Evolutionary conservation across 2,113 vertebrate species (phyloP).

Genomic region (Pagrus major): DNA sequence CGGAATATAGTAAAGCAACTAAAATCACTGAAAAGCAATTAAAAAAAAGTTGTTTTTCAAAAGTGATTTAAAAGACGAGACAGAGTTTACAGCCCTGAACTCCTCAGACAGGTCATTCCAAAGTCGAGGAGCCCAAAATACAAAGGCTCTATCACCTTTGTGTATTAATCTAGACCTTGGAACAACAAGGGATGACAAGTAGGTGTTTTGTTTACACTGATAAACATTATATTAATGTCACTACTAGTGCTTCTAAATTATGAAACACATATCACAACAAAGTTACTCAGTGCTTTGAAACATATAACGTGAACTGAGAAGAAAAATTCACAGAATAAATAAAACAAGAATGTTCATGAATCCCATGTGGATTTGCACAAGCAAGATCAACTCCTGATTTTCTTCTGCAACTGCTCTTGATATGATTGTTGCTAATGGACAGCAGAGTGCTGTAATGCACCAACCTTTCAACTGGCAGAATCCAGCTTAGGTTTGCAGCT

Average conservation of each 20-base stretch:
- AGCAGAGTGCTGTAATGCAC: conserved; percentile 76
- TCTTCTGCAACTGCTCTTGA: conserved; percentile 42
- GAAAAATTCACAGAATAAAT: not conserved
- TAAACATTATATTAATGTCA: not conserved
- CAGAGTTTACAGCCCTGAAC: too few species aligned
- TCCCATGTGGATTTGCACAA: conserved; percentile 12
- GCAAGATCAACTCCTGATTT: conserved; percentile 39
- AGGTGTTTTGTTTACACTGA: not conserved
- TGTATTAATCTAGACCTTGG: too few species aligned
- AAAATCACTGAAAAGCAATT: too few species aligned
- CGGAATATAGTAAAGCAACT: too few species aligned
- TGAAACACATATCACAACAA: not conserved
- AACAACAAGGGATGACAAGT: too few species aligned
- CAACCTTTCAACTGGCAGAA: conserved; percentile 68
- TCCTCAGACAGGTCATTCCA: too few species aligned
- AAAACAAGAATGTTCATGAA: conserved; percentile 4
- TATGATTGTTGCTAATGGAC: conserved; percentile 73
- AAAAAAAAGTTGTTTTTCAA: too few species aligned
- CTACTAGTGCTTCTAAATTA: not conserved
- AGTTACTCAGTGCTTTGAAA: not conserved
- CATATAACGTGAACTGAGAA: not conserved
- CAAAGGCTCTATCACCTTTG: too few species aligned
- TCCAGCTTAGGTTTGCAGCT: conserved; percentile 76
- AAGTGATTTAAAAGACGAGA: too few species aligned
- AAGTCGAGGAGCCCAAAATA: too few species aligned